Base-by-base conservation (phyloP, 1,140 invertebrate genomes). In the Papilio machaon region DNA sequence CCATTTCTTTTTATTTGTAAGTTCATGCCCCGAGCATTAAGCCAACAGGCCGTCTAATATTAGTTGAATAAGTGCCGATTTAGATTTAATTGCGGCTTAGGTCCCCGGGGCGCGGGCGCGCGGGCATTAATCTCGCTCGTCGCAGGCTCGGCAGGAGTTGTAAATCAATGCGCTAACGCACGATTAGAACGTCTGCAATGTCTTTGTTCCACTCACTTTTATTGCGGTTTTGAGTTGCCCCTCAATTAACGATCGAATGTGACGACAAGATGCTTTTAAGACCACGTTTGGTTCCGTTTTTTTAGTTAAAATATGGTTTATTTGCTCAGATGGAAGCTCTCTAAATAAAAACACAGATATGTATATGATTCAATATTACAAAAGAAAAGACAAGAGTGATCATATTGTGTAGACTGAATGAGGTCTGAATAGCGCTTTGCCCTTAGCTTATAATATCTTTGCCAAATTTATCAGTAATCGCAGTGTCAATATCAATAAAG, bases 141-240 rank as follows among this genome's bases (percentile, higher is more conserved):
- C 11, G 74, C 74, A 47, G 74, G 74, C 47, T 76, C 43, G 74
- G 47, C 74, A 52, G 43, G 19, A 17, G 46, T 19, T 52, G 23
- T 76, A 76, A 76, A 76, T 76, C 74, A 76, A 76, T 76, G 74
- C 47, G 43, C 47, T 15, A 19, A 47, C 74, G 74, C 74, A 52
- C 43, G 74, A 76, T 76, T 76, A 76, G 74, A 47, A 49, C 47
- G 74, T 52, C 74, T 52, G 74, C 74, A 19, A 49, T 52, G 74
- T 76, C 74, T 76, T 76, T 76, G 74, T 76, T 76, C 74, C 43
- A 23, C 74, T 76, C 47, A 13, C n/a, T 76, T 76, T 76, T 76
- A 76, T 76, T 76, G 46, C 43, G 74, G 43, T 49, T 52, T 47
- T 76, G 23, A 76, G 46, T 15, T 76, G 46, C 46, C 43, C 43